These are phyloP conservation scores for Macrophya alboannulata DNA, from an alignment of 2,888 invertebrate species.

Conservation along the genomic window DNA sequence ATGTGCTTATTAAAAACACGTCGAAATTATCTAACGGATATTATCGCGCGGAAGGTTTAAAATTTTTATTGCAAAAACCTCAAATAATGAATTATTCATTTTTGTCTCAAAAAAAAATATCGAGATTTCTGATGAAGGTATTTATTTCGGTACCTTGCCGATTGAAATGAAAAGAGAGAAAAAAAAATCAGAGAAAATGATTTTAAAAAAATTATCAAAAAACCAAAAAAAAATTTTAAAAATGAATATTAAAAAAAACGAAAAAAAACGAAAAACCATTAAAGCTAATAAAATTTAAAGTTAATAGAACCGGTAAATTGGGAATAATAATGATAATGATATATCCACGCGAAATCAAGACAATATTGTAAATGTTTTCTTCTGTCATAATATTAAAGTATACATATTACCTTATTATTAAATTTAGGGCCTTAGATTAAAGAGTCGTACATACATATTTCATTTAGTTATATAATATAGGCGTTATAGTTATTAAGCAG, in stretches of 20 bases:
- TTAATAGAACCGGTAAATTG: slow-evolving; percentile 14
- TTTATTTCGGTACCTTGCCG: not conserved
- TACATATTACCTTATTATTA: slow-evolving; percentile 53
- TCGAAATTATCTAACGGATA: not conserved
- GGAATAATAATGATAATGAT: not conserved
- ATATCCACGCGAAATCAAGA: slow-evolving; percentile 49
- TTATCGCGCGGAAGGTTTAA: not conserved
- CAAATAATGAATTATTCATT: not conserved
- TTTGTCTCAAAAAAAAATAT: not conserved
- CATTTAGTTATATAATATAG: slow-evolving; percentile 24
- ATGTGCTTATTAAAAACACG: not conserved
- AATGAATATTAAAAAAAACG: not conserved
- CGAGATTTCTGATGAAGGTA: not conserved
- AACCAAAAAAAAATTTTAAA: not conserved
- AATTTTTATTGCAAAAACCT: not conserved
- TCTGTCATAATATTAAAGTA: slow-evolving; percentile 57
- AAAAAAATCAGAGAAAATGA: too few relatives aligned
- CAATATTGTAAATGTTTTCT: slow-evolving; percentile 54
- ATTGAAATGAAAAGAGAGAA: not conserved
- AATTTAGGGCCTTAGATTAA: slow-evolving; percentile 52
- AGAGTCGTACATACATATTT: slow-evolving; percentile 51
- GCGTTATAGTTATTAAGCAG: slow-evolving; percentile 8
- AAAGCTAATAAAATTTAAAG: not conserved
- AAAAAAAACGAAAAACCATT: not conserved
- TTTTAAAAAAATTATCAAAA: not conserved